These are phyloP conservation scores for Nothobranchius furzeri DNA, from an alignment of 2,113 vertebrate genomes.

Conservation along the genomic window DNA sequence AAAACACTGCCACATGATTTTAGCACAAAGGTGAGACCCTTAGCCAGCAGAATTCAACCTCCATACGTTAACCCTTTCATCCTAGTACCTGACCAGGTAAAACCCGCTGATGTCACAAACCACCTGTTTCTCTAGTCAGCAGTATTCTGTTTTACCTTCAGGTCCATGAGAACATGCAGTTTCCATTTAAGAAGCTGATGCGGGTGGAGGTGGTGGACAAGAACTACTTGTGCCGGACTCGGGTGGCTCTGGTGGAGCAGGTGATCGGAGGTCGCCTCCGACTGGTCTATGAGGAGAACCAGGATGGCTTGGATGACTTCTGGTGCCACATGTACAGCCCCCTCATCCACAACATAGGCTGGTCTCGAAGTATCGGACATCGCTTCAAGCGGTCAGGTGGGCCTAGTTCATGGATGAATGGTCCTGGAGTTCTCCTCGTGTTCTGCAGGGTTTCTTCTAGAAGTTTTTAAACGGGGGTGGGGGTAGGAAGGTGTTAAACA, in stretches of 20 bases:
- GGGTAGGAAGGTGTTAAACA: no score
- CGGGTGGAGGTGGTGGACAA: constrained; percentile 98
- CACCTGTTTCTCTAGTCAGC: not conserved
- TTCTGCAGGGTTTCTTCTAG: no score
- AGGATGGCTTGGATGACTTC: constrained; percentile 95
- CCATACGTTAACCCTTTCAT: no score
- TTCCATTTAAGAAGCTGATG: constrained; percentile 96
- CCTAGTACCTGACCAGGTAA: not conserved
- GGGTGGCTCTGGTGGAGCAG: constrained; percentile 93
- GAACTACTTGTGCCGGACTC: constrained; percentile 93
- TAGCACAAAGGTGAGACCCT: constrained; percentile 86
- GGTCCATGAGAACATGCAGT: constrained; percentile 96
- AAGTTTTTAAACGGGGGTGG: no score
- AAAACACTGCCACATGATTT: constrained; percentile 99
- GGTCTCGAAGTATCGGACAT: constrained; percentile 97
- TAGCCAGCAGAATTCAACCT: not conserved
- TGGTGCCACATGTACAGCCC: constrained; percentile 99
- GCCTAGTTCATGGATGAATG: constrained; percentile 24
- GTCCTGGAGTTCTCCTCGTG: no score
- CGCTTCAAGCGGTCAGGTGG: constrained; percentile 96
- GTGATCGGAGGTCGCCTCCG: constrained; percentile 92
- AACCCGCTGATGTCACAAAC: not conserved
- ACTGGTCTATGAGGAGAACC: constrained; percentile 94
- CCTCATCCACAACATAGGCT: constrained; percentile 94
- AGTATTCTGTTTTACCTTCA: constrained; percentile 41